A percentile compares a stretch with the other conserved stretches of the same genome.
phyloP scores from a whole-genome alignment of 2,797 vertebrate genomes.

The Diceros bicornis region DNA sequence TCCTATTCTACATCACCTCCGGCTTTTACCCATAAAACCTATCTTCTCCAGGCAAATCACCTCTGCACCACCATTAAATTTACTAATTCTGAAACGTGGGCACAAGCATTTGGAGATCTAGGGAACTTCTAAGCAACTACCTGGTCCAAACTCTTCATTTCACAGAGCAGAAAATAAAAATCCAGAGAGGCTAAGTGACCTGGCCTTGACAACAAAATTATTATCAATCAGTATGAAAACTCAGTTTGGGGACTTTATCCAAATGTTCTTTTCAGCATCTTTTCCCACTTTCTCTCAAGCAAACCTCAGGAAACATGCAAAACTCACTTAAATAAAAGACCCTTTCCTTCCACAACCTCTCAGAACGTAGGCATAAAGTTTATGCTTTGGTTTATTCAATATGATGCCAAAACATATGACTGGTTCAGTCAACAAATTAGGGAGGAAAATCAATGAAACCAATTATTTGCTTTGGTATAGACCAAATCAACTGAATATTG shows the following conservation, averaged over 20 bases:
- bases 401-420: not conserved
- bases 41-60: conserved; percentile 19
- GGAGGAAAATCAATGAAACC: conserved; percentile 67
- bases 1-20: not conserved
- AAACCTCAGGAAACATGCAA: not conserved
- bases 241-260: conserved; percentile 9
- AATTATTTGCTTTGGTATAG: conserved; percentile 27
- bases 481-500: not conserved
- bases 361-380: conserved; percentile 17
- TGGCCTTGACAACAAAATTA: not conserved
- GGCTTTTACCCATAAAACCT: not conserved
- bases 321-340: conserved; percentile 24
- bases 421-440: conserved; percentile 15
- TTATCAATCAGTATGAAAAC: not conserved
- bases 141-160: conserved; percentile 16
- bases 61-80: not conserved
- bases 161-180: conserved; percentile 39
- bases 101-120: not conserved
- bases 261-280: not conserved
- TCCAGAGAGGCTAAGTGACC: not conserved
- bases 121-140: not conserved
- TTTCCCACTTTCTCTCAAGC: not conserved
- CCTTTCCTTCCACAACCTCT: not conserved
- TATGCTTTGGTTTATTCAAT: conserved; percentile 54
- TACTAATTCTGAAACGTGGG: conserved; percentile 43